Conservation (phyloP, 2,888 invertebrate species). For the Lasioglossum malachurum region DNA sequence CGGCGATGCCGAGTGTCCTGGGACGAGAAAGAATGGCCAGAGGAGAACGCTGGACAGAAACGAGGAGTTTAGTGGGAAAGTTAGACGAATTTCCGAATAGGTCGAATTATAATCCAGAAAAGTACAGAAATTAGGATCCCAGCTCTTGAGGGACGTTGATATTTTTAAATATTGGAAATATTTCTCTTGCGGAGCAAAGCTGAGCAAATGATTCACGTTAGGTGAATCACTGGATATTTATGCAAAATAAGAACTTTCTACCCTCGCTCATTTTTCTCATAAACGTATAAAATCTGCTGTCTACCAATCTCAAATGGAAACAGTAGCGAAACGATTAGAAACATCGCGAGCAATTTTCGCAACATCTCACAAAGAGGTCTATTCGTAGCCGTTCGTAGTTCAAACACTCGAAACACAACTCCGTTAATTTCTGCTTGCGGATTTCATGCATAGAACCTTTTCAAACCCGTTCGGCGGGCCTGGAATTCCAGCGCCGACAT, state of each 20-base stretch:
- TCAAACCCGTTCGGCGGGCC: background rate
- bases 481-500: background rate
- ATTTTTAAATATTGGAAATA: background rate
- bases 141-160: background rate
- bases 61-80: constrained; percentile 10
- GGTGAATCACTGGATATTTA: too few species aligned
- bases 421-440: background rate
- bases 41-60: background rate
- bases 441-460: background rate
- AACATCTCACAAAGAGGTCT: background rate
- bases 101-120: background rate
- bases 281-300: too few species aligned
- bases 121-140: background rate
- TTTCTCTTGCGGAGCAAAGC: background rate
- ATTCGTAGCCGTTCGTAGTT: background rate
- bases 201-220: too few species aligned
- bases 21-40: background rate
- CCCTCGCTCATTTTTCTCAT: too few species aligned
- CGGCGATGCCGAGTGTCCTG: constrained; percentile 17
- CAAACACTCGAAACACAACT: background rate
- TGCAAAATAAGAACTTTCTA: too few species aligned
- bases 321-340: background rate
- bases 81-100: background rate
- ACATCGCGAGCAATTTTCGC: background rate
- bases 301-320: background rate